Evolutionary conservation across 2,888 invertebrate species (phyloP).

Genomic region (Linnaemya tessellans): DNA sequence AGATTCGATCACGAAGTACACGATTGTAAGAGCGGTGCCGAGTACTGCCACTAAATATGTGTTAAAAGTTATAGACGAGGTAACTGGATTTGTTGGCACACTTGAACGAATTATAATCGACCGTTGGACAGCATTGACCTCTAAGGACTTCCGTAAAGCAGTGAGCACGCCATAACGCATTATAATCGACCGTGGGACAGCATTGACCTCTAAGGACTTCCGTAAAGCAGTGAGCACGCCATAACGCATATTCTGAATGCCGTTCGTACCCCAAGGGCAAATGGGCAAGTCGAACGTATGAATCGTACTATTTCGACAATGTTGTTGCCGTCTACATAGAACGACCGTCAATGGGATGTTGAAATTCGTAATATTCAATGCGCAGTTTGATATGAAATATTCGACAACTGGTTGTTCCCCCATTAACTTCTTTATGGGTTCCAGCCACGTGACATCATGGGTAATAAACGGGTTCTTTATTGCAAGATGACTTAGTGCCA

Average conservation of each 20-base stretch:
- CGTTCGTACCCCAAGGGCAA: conserved; percentile 72
- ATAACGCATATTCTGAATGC: conserved; percentile 73
- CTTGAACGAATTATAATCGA: conserved; percentile 62
- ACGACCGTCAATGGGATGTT: conserved; percentile 56
- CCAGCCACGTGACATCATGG: no score
- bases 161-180: no score
- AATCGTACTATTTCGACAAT: conserved; percentile 50
- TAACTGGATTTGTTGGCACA: conserved; percentile 69
- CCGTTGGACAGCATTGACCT: conserved; percentile 74
- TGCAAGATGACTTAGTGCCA: conserved; percentile 3
- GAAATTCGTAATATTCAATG: no score
- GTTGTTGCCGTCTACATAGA: conserved; percentile 23
- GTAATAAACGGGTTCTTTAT: no score
- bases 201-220: no score
- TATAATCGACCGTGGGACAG: no score
- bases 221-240: conserved; percentile 65
- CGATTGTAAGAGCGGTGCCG: conserved; percentile 10
- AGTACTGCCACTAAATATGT: conserved; percentile 41
- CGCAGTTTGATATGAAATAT: no score
- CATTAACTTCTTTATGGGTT: no score
- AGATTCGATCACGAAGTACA: conserved; percentile 11
- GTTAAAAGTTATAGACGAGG: neutral
- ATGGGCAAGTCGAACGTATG: conserved; percentile 61
- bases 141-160: conserved; percentile 70
- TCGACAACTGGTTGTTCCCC: no score